Base-by-base conservation (phyloP, 2,797 vertebrate species). In the Cheirogaleus major region DNA sequence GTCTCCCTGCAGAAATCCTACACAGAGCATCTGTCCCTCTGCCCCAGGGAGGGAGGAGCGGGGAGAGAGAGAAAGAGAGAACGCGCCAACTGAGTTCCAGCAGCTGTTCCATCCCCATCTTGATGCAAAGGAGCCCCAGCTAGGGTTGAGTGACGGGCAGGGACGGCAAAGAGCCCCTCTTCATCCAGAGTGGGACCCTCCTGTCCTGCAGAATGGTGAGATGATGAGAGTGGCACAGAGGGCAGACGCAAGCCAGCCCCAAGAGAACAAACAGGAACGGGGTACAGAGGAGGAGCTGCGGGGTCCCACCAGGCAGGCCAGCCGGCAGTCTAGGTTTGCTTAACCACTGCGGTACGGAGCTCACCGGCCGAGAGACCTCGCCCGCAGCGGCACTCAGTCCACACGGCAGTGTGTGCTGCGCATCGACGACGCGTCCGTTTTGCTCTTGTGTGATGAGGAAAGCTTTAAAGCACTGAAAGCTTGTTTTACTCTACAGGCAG, bases 11-110 rank as follows among this genome's bases (percentile, higher is more conserved):
- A 90, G 85, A 83, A 90, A 86, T 86, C 72, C 84, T 79, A 59
- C 78, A 43, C 32, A 41, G 48, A 50, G 69, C 93, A 67, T 76
- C 95, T 91, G 88, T 86, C 92, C 92, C 75, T 55, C 7, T 25
- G 2, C 20, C n/a, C 48, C 52, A 41, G 92, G 79, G 75, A 50
- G 38, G 32, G 48, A 13, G 4, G 7, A 4, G 25, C 0, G 0
- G 25, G 52, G 27, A 32, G 61, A 15, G 10, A 23, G 1, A 14
- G 18, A 17, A 45, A 41, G 13, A 7, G 23, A 13, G 15, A 50
- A 23, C 48, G 11, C 27, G 2, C 69, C n/a, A 27, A 9, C 13
- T 52, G 2, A 0, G 30, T 17, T 67, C 38, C 45, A 41, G 85
- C 85, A 85, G 41, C 63, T 75, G 57, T 59, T 59, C 0, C 5